phyloP scores from a whole-genome alignment of 2,797 vertebrate genomes.

The Enteromius argenteus region DNA sequence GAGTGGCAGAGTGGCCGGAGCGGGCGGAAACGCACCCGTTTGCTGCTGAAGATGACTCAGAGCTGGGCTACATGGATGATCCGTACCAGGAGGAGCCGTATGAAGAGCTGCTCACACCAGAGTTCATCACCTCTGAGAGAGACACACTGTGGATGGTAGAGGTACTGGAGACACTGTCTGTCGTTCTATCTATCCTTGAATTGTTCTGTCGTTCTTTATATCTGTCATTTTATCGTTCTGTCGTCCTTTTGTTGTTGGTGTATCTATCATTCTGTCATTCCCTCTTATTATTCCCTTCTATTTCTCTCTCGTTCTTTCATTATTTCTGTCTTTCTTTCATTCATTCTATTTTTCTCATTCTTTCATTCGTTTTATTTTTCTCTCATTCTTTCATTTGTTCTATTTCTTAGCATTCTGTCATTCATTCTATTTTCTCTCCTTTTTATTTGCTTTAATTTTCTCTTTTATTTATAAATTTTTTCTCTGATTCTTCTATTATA shows the following conservation, averaged over 20 bases:
- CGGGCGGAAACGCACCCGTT: slow-evolving; percentile 81
- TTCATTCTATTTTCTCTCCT: neutral
- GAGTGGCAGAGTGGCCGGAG: slow-evolving; percentile 79
- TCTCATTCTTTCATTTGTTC: neutral
- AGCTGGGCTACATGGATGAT: slow-evolving; percentile 85
- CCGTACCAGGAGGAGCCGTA: slow-evolving; percentile 82
- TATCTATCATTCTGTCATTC: neutral
- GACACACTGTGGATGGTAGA: slow-evolving; percentile 84
- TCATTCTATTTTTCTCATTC: neutral
- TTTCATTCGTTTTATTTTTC: fast-evolving
- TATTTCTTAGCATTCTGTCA: no score
- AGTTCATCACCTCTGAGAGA: slow-evolving; percentile 81
- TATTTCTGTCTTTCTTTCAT: neutral
- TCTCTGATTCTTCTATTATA: neutral
- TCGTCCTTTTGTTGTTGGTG: neutral
- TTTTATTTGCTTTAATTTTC: neutral
- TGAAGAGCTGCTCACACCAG: slow-evolving; percentile 82
- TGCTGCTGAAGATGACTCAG: slow-evolving; percentile 80
- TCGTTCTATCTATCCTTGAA: neutral
- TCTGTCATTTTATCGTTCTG: neutral
- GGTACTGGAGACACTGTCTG: slow-evolving; percentile 63
- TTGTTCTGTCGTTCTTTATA: neutral
- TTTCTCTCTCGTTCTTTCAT: neutral
- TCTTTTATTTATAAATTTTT: neutral
- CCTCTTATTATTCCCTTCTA: neutral